Base-by-base conservation (phyloP, 1,140 invertebrate genomes). In the Drosophila obscura region DNA sequence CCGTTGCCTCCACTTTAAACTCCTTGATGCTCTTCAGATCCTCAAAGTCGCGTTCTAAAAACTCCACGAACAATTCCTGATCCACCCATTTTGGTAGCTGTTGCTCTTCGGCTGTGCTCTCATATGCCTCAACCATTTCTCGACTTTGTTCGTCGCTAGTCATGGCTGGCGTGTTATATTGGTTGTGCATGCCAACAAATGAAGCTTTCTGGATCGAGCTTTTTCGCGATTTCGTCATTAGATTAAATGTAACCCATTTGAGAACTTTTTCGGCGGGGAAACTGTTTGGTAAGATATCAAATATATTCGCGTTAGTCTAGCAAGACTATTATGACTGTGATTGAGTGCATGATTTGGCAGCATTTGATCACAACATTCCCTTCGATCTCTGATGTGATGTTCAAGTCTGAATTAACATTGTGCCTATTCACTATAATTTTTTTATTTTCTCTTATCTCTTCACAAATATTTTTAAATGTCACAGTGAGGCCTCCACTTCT, bases 11-110 rank as follows among this genome's bases (percentile, higher is more conserved):
- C 2, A 90, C 19, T 1, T 46, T 8, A 44, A 73, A 90, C 19
- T 67, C 48, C 8, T 53, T 67, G 0, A 90, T 65, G 8, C 15
- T 11, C 26, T 78, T 73, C 2, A 73, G 80, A n/a, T 76, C 50
- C 26, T 58, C 44, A 41, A 82, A 74, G 24, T 89, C 77, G 0
- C 44, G 26, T 15, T 77, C 39, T 5, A 90, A 15, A 16, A 78
- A 63, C n/a, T 77, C 61, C 2, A 7, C 22, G 31, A 88, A 88
- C 3, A 65, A 5, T 2, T 69, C 5, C n/a, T 63, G 51, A 19
- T 66, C 46, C 5, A 88, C 13, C 76, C 79, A 80, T 7, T 41
- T 43, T 0, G 82, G 82, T 7, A 65, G 45, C 4, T 59, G 45
- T 24, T 28, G 13, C 5, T 50, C 13, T 2, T 72, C 63, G 1